Conservation (phyloP, 2,113 vertebrate species). For the Gopherus flavomarginatus region DNA sequence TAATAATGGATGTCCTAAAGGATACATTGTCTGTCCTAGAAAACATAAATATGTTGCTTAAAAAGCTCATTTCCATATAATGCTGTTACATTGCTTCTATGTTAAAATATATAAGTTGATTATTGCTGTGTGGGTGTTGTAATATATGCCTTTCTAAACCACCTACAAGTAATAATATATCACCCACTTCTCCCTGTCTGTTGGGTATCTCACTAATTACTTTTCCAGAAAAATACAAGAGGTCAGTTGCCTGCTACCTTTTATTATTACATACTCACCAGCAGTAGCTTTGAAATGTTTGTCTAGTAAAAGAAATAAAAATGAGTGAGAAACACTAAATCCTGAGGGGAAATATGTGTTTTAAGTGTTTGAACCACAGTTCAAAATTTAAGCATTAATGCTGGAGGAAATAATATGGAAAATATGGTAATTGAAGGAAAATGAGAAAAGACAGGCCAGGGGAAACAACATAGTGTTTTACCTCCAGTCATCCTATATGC, state of each 20-base stretch:
- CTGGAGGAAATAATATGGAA: conserved; percentile 29
- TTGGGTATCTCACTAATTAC: conserved; percentile 69
- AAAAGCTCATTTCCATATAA: conserved; percentile 58
- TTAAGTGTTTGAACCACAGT: conserved; percentile 22
- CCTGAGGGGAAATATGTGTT: conserved; percentile 9
- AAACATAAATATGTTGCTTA: conserved; percentile 55
- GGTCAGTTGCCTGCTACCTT: conserved; percentile 73
- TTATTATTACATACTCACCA: conserved; percentile 66
- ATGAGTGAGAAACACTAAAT: conserved; percentile 62
- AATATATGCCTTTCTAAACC: conserved; percentile 67
- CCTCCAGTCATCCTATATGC: not conserved
- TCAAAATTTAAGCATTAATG: conserved; percentile 37
- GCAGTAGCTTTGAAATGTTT: conserved; percentile 59
- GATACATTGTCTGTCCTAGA: conserved; percentile 24
- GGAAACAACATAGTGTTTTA: not conserved
- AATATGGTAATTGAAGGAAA: conserved; percentile 27
- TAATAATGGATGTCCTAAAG: conserved; percentile 52
- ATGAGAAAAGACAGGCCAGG: not conserved
- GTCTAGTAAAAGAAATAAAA: conserved; percentile 31
- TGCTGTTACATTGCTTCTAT: conserved; percentile 27
- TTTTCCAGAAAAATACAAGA: conserved; percentile 72
- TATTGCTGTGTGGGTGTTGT: conserved; percentile 61
- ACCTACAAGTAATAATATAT: conserved; percentile 73
- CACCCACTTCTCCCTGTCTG: conserved; percentile 62
- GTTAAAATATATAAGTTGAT: conserved; percentile 71